phyloP scores from a whole-genome alignment of 1,140 invertebrate genomes.

The Brachionus calyciflorus region DNA sequence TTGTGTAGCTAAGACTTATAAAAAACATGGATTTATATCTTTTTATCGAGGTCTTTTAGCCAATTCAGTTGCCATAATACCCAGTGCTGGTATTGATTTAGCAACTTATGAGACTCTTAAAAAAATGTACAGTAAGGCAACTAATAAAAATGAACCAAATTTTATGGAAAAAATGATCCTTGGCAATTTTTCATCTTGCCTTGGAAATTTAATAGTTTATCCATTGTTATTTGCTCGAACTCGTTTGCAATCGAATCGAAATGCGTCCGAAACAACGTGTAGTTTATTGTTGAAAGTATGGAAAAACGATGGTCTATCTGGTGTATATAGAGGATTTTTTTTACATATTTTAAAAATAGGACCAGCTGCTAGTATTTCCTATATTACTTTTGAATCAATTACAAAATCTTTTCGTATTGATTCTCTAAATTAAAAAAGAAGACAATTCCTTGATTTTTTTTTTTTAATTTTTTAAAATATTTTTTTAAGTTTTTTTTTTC shows the following conservation, averaged over 20 bases:
- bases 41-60: conserved; percentile 83
- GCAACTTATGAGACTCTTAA: conserved; percentile 80
- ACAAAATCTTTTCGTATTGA: conserved; percentile 27
- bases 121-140: conserved; percentile 38
- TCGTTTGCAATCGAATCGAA: conserved; percentile 40
- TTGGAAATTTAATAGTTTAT: conserved; percentile 45
- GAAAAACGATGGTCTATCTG: conserved; percentile 77
- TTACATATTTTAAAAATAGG: conserved; percentile 87
- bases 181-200: conserved; percentile 25
- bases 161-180: conserved; percentile 9
- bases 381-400: conserved; percentile 85
- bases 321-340: conserved; percentile 90
- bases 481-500: too few relatives aligned
- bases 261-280: conserved; percentile 52
- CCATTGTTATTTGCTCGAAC: conserved; percentile 29
- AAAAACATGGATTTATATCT: conserved; percentile 75
- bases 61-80: conserved; percentile 94
- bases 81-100: conserved; percentile 97
- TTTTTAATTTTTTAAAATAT: too few relatives aligned
- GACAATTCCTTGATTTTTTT: too few relatives aligned
- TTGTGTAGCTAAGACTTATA: conserved; percentile 83
- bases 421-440: not conserved
- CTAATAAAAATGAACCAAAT: conserved; percentile 15
- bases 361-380: conserved; percentile 92
- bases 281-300: conserved; percentile 81